A percentile compares a stretch with the other conserved stretches of the same genome.
phyloP scores from a whole-genome alignment of 2,888 invertebrate genomes.

The Drosophila nr. medialis region DNA sequence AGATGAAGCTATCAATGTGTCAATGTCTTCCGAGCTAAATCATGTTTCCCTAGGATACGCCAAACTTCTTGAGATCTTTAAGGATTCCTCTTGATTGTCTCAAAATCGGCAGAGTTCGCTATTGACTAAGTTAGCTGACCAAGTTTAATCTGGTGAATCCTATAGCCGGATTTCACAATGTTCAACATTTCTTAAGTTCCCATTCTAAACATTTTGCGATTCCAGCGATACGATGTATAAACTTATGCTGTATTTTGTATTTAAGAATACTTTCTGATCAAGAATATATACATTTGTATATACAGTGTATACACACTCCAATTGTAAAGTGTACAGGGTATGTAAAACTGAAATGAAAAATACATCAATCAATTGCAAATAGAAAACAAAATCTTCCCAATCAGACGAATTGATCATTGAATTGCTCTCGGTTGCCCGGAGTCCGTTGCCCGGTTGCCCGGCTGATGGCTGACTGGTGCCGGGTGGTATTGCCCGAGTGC shows the following conservation, averaged over 20 bases:
- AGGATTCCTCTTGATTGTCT: neutral
- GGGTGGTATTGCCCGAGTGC: neutral
- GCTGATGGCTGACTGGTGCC: neutral
- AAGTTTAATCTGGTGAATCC: neutral
- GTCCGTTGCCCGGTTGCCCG: neutral
- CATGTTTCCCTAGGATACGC: neutral
- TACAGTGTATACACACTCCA: neutral
- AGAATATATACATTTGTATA: neutral
- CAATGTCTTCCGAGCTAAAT: neutral
- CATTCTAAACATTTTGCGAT: neutral
- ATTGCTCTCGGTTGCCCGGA: conserved; percentile 36
- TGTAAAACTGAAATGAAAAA: neutral
- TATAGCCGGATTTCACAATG: neutral
- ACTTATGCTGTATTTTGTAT: too few species aligned
- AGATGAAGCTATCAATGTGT: too few species aligned
- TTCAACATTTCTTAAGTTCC: neutral
- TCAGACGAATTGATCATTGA: conserved; percentile 68
- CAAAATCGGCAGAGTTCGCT: neutral
- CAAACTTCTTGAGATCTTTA: neutral
- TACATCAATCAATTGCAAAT: conserved; percentile 74
- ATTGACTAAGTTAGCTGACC: neutral
- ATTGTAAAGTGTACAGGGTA: conserved; percentile 1
- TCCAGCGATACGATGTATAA: too few species aligned
- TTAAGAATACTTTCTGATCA: neutral
- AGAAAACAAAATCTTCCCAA: conserved; percentile 75